Conservation (phyloP, 2,113 vertebrate genomes). For the Carassius auratus region DNA sequence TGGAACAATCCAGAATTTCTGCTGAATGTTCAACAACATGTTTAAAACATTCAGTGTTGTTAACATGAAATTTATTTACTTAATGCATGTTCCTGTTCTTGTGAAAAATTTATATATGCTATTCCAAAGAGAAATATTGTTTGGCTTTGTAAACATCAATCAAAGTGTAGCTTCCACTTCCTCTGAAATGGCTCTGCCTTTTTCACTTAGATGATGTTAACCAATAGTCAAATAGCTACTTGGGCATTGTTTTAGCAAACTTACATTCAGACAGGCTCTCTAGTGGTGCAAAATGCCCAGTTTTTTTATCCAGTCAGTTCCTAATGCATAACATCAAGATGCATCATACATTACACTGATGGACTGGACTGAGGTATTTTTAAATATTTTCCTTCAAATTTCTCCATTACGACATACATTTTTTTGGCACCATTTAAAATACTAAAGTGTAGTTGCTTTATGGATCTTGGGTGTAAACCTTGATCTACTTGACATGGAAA, state of each 20-base stretch:
- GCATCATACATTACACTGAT: not conserved
- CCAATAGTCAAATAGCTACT: not conserved
- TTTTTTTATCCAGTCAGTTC: not conserved
- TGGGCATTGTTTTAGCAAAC: not conserved
- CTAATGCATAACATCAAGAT: not conserved
- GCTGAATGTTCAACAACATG: not conserved
- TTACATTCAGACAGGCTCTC: not conserved
- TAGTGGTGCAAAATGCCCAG: not conserved
- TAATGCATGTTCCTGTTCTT: slow-evolving; percentile 11
- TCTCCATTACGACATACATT: not conserved
- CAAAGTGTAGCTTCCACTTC: not conserved
- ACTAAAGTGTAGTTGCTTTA: not conserved
- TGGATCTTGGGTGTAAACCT: not conserved
- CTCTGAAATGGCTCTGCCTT: not conserved
- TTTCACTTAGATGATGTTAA: not conserved
- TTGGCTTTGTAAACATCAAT: not conserved
- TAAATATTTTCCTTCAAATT: not conserved
- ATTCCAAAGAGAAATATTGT: not conserved
- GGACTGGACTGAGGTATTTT: not conserved
- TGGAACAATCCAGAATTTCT: not conserved
- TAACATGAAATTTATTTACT: not conserved
- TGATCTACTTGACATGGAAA: not conserved
- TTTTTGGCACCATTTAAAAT: not conserved
- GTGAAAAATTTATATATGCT: not conserved
- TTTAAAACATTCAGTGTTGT: not conserved